Conservation (phyloP, 1,140 invertebrate genomes). For the Holcopasites calliopsidis region DNA sequence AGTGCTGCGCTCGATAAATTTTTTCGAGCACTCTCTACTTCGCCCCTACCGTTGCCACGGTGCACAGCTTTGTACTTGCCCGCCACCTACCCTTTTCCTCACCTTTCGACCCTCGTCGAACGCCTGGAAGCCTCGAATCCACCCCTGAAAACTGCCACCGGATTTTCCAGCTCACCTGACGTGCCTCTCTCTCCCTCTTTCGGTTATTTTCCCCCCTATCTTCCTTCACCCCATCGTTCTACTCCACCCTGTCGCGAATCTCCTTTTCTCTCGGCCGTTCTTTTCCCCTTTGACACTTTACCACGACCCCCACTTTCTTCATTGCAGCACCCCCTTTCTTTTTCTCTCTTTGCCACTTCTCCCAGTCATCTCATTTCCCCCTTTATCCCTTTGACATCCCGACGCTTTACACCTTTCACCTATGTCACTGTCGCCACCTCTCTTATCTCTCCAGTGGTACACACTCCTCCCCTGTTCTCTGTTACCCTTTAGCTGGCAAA, state of each 20-base stretch:
- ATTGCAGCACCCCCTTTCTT: not conserved
- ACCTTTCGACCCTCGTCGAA: constrained; percentile 51
- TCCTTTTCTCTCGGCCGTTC: constrained; percentile 23
- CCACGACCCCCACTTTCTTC: not conserved
- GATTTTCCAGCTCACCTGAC: constrained; percentile 59
- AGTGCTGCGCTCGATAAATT: constrained; percentile 62
- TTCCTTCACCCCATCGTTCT: not conserved
- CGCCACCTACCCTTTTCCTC: constrained; percentile 46
- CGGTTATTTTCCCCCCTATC: not conserved
- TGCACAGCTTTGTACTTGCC: constrained; percentile 50
- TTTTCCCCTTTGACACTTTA: constrained; percentile 24
- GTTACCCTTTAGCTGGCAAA: constrained; percentile 41
- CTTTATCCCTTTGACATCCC: constrained; percentile 6
- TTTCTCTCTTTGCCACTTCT: not conserved
- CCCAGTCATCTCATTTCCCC: not conserved
- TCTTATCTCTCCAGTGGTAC: not conserved
- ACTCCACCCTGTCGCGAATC: not conserved
- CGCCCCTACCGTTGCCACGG: not conserved
- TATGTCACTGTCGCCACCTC: not conserved
- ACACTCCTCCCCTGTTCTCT: not conserved
- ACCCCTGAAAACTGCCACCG: constrained; percentile 60
- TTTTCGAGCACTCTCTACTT: constrained; percentile 59
- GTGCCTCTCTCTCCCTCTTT: not conserved
- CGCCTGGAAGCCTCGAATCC: constrained; percentile 40
- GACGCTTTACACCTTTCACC: not conserved